phyloP scores from a whole-genome alignment of 2,113 vertebrate species.

The Irena cyanogastra region DNA sequence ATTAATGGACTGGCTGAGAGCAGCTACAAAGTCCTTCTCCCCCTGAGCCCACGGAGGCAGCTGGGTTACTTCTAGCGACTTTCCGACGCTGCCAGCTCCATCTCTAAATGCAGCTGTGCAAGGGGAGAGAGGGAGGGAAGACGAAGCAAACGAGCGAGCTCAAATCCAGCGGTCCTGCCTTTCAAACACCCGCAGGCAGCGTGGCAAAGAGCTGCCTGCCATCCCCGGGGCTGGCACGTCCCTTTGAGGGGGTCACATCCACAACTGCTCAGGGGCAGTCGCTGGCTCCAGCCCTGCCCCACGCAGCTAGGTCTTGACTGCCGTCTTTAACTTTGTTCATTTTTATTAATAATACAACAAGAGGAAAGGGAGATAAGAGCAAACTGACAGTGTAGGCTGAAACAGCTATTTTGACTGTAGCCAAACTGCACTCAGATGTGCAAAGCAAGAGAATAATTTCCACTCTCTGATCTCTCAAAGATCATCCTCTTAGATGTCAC shows the following conservation, averaged over 20 bases:
- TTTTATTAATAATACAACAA: slow-evolving; percentile 62
- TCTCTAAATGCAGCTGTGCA: slow-evolving; percentile 37
- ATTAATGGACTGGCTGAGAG: slow-evolving; percentile 62
- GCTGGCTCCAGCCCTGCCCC: background rate
- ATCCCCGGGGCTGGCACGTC: background rate
- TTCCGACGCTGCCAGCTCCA: slow-evolving; percentile 15
- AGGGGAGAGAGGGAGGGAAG: background rate
- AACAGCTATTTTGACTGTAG: slow-evolving; percentile 57
- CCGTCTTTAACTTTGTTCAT: background rate
- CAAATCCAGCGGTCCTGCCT: background rate
- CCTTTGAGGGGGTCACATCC: background rate
- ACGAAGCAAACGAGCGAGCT: background rate
- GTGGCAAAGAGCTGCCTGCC: background rate
- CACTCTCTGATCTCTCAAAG: slow-evolving; percentile 39
- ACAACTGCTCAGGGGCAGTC: background rate
- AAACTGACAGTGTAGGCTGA: slow-evolving; percentile 45
- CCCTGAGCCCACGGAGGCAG: slow-evolving; percentile 19
- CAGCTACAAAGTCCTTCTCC: slow-evolving; percentile 40
- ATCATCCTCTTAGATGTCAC: slow-evolving; percentile 42
- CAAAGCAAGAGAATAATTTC: slow-evolving; percentile 59
- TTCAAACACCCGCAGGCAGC: background rate
- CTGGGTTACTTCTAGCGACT: slow-evolving; percentile 44
- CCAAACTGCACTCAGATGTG: slow-evolving; percentile 57
- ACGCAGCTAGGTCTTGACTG: background rate
- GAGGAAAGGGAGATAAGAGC: slow-evolving; percentile 50